Conservation (phyloP, 2,888 invertebrate species). For the Physocephala rufipes region DNA sequence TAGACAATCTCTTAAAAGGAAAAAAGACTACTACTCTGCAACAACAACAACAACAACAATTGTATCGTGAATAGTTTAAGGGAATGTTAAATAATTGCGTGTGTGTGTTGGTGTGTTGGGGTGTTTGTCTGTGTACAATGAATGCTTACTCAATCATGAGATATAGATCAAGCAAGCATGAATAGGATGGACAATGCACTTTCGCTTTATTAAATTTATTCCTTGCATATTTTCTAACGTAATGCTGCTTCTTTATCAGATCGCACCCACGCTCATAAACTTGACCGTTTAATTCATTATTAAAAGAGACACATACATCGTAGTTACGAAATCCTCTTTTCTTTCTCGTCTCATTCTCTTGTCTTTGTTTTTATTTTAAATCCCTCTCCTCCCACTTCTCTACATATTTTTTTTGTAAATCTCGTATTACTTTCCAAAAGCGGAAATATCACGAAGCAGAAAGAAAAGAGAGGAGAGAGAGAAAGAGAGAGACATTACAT, state of each 20-base stretch:
- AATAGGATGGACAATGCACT: conserved; percentile 27
- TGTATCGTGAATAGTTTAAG: not conserved
- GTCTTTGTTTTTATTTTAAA: not conserved
- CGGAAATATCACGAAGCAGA: not conserved
- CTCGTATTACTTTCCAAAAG: conserved; percentile 5
- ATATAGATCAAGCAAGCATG: not conserved
- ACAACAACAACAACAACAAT: conserved; percentile 17
- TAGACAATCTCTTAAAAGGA: not conserved
- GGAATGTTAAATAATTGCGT: conserved; percentile 31
- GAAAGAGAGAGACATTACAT: conserved; percentile 35
- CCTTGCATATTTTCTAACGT: conserved; percentile 27
- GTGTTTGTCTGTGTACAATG: too few species aligned
- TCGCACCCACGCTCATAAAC: not conserved
- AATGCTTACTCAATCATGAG: conserved; percentile 12
- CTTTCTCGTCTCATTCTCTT: not conserved
- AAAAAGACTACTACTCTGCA: not conserved
- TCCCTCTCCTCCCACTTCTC: not conserved
- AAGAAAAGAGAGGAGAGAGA: not conserved
- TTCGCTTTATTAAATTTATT: conserved; percentile 15
- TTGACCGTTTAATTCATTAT: too few species aligned
- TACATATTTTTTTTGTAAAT: not conserved
- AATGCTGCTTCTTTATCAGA: too few species aligned
- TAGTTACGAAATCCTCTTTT: too few species aligned
- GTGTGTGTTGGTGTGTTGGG: conserved; percentile 38
- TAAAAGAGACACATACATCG: too few species aligned